Evolutionary conservation across 2,113 vertebrate genomes (phyloP), one percentile per base, ranked within the genome.

Genomic region (Centropus bengalensis): DNA sequence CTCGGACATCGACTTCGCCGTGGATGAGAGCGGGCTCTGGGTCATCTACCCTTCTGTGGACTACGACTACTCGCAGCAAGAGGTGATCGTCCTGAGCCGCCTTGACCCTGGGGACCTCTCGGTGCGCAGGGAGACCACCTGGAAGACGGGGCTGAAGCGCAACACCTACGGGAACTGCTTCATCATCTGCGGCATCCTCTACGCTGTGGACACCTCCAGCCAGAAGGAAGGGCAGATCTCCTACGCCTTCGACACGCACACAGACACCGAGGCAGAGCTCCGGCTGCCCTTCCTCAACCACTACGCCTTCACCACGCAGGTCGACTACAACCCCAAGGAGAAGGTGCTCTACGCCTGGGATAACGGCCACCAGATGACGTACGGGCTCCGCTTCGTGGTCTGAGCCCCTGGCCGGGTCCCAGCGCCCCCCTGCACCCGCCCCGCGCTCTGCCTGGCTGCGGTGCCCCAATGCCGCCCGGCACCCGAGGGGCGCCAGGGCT

Each of bases 321-420:
- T 99, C 7, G 99, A 99, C 98, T 99, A 99, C 97, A 99, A 99
- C 96, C 99, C 99, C 69, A 99, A 98, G 96, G 99, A 99, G 95
- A 99, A 98, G 73, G 96, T 99, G 86, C 98, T 99, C 52, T 99
- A 99, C 0, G 99, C 99, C 77, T 99, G 99, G 99, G 99, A 99
- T 98, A 99, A 99, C 12, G 99, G 99, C 76, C 98, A 99, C 86
- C 99, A 99, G 97, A 96, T 99, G 89, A 99, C 98, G 0, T 99
- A 99, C 10, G 95, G 82, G 67, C 97, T 99, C 28, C 98, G 96
- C 96, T 99, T 99, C 3, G 98, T 99, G 58, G 98, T 98, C 85
- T 99, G 98, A 98, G 98, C 88, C 20, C 73, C 38, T 1, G 3
- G 70, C 59, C 6, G 1, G 77, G 56, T 60, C 75, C 70, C 83